These are phyloP conservation scores for Hydropotes inermis DNA, from an alignment of 2,113 vertebrate species.

Conservation along the genomic window DNA sequence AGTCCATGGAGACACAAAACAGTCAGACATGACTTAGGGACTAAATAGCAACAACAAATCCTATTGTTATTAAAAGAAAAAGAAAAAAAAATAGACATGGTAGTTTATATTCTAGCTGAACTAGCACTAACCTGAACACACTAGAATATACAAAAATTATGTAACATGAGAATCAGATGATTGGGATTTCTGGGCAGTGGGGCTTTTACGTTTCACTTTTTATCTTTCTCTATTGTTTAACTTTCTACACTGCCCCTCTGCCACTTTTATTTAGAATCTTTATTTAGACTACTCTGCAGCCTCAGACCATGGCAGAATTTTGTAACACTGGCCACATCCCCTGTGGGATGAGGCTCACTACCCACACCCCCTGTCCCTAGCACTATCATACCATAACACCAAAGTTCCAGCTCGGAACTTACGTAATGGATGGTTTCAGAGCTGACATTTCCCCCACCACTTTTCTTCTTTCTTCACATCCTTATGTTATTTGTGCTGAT, in stretches of 20 bases:
- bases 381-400: not conserved
- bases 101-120: not conserved
- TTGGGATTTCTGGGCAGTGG: not conserved
- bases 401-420: constrained; percentile 39
- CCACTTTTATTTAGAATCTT: constrained; percentile 7
- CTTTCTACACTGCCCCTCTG: not conserved
- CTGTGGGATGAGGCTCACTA: not conserved
- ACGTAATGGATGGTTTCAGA: not conserved
- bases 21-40: not conserved
- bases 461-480: constrained; percentile 44
- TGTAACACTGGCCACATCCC: constrained; percentile 42
- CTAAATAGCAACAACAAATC: not conserved
- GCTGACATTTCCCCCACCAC: not conserved
- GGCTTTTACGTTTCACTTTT: not conserved
- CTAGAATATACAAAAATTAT: not conserved
- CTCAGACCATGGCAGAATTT: not conserved
- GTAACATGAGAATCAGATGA: not conserved
- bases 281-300: not conserved
- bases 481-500: constrained; percentile 26
- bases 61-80: not conserved
- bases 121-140: not conserved
- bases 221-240: not conserved
- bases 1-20: not conserved
- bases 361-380: not conserved
- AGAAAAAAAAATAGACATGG: not conserved